phyloP scores from a whole-genome alignment of 2,113 vertebrate species.

The Rostratula benghalensis region DNA sequence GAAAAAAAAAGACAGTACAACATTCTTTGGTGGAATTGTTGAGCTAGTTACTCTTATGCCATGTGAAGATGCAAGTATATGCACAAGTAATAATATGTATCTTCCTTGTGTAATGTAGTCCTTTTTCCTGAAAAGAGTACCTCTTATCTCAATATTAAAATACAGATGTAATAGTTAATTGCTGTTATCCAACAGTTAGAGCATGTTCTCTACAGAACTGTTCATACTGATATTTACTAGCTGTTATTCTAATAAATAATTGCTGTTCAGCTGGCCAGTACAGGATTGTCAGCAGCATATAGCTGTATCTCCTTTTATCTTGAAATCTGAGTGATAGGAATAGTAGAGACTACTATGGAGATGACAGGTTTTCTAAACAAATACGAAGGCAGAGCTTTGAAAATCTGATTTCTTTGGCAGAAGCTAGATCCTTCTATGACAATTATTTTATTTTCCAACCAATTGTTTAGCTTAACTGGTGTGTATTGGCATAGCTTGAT shows the following conservation, averaged over 20 bases:
- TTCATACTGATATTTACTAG: neutral
- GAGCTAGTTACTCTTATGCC: neutral
- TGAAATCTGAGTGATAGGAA: neutral
- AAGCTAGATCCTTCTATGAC: neutral
- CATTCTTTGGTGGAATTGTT: neutral
- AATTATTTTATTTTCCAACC: constrained; percentile 22
- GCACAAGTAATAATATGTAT: neutral
- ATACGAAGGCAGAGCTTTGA: neutral
- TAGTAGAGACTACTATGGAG: neutral
- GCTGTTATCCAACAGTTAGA: neutral
- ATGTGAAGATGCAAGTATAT: neutral
- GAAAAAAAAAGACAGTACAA: neutral
- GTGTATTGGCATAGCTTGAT: neutral
- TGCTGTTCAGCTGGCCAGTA: neutral
- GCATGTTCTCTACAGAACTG: neutral
- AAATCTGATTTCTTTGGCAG: neutral
- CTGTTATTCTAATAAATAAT: neutral
- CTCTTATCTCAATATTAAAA: neutral
- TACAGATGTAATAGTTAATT: neutral
- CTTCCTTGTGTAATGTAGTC: neutral
- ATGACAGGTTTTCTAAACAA: neutral
- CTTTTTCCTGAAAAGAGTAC: neutral
- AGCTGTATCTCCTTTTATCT: neutral
- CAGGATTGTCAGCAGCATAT: neutral
- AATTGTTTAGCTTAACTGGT: neutral